Evolutionary conservation across 2,888 invertebrate species (phyloP).

Genomic region (Hyppa rectilinea): DNA sequence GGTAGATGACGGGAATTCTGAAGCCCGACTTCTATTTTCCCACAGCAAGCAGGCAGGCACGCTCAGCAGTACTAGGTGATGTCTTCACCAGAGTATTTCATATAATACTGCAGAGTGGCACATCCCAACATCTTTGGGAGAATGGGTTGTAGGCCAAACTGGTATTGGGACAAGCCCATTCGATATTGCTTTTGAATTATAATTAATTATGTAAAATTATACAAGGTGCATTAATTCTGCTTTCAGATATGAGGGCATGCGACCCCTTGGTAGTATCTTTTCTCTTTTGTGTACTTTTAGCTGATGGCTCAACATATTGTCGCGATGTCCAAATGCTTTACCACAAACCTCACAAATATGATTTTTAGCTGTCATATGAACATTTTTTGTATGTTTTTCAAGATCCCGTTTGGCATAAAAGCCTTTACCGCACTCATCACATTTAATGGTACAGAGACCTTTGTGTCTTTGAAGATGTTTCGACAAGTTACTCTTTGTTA

Average conservation of each 20-base stretch:
- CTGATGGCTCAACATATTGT: conserved; percentile 71
- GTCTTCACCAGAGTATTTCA: too few species aligned
- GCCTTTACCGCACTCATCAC: conserved; percentile 63
- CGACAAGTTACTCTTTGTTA: conserved; percentile 75
- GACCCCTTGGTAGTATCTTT: conserved; percentile 54
- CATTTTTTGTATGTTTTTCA: conserved; percentile 63
- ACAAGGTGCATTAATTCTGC: conserved; percentile 19
- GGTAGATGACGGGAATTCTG: too few species aligned
- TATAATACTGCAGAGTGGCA: too few species aligned
- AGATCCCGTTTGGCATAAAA: conserved; percentile 65
- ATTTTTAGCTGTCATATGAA: conserved; percentile 66
- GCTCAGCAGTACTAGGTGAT: too few species aligned
- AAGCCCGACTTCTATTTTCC: too few species aligned
- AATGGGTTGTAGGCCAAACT: too few species aligned
- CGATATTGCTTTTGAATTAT: too few species aligned
- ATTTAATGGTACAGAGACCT: conserved; percentile 56
- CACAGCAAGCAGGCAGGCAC: too few species aligned
- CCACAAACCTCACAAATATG: conserved; percentile 73
- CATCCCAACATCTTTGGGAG: too few species aligned
- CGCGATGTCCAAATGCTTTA: conserved; percentile 69
- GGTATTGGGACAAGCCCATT: too few species aligned
- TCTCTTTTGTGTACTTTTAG: conserved; percentile 71
- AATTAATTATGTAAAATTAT: background rate
- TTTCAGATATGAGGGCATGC: conserved; percentile 68
- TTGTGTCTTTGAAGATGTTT: conserved; percentile 67